Evolutionary conservation across 92 coral and sea anemone species (phyloP), one percentile per base, ranked within the genome.

Genomic region (Zoanthus gigantus): DNA sequence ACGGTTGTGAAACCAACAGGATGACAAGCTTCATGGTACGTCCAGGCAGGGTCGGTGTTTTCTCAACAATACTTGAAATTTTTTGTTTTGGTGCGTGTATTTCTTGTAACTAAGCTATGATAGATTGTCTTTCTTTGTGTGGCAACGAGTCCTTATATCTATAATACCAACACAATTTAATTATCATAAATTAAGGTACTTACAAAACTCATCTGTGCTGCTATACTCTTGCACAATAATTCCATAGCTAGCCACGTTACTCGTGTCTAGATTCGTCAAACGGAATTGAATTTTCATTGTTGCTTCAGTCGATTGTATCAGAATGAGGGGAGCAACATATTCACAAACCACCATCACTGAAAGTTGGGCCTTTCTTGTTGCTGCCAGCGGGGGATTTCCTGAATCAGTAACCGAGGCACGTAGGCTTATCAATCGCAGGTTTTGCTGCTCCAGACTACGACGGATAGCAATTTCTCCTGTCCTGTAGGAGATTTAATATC

Each of bases 201-300:
- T 74, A 95, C 98, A 95, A 61, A 87, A 48, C 10, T 77, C 87
- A 47, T 89, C 83, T 45, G 72, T 76, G 74, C 85, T 89, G 7
- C 72, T 58, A 71, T 91, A 90, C 75, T 94, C 94, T 50, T 94
- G 98, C 29, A 91, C 95, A 6, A 94, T 89, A 23, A 94, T 88
- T 54, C 93, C 98, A 82, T 94, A 95, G 84, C 87, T 89, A 30
- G 88, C 93, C 75, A 95, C 90, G 71, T 95, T 95, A 48, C 68
- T 93, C 9, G 82, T 52, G 48, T 92, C 96, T 89, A 93, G 11
- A 67, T 95, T 84, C 78, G 81, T 91, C 83, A 95, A 60, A 87
- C 90, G 90, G 69, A 93, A 93, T 69, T 93, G 93, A 66, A 93
- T 48, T 47, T 72, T 93, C 78, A 95, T 93, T 72, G 93, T 93